Base-by-base conservation (phyloP, 1,140 invertebrate genomes). In the Xylocopa sonorina region DNA sequence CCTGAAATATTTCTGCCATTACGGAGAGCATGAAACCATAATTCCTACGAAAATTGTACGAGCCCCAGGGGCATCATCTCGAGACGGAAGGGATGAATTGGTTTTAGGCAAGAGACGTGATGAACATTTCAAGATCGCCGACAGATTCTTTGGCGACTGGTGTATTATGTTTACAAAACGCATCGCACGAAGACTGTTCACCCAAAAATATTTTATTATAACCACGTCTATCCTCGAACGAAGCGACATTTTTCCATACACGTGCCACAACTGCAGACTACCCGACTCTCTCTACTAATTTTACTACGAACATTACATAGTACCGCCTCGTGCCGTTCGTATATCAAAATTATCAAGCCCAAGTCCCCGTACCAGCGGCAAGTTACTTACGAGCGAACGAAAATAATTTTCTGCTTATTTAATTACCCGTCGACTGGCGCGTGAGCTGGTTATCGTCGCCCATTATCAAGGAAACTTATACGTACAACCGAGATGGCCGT, bases 271-370 rank as follows among this genome's bases (percentile, higher is more conserved):
- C 6, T 53, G 18, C 4, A 1, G 7, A n/a, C 32, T 53, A 29
- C 0, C 27, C 24, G 5, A 7, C 41, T 16, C 29, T 0, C 27
- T 4, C 12, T 16, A 29, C n/a, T 29, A 75, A 41, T 75, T 43
- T 41, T n/a, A n/a, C 48, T 6, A 7, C 24, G 58, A 74, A 24
- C 51, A 63, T 41, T 51, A n/a, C n/a, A n/a, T n/a, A 50, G 16
- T 51, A 51, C 27, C 51, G 16, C 9, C 38, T 27, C n/a, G 38
- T 34, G n/a, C 73, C 38, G 27, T 67, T 55, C 34, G 29, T 67
- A 34, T 57, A 76, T 57, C 73, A 67, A 67, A 76, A 67, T 67
- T 55, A 76, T 67, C 50, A 43, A 32, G 14, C 18, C 27, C 4
- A 24, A 53, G n/a, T n/a, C 38, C 29, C 46, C 29, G 3, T n/a